A percentile compares a stretch with the other conserved stretches of the same genome.
Conservation (phyloP, 1,140 invertebrate species). For the Drosophila ananassae region DNA sequence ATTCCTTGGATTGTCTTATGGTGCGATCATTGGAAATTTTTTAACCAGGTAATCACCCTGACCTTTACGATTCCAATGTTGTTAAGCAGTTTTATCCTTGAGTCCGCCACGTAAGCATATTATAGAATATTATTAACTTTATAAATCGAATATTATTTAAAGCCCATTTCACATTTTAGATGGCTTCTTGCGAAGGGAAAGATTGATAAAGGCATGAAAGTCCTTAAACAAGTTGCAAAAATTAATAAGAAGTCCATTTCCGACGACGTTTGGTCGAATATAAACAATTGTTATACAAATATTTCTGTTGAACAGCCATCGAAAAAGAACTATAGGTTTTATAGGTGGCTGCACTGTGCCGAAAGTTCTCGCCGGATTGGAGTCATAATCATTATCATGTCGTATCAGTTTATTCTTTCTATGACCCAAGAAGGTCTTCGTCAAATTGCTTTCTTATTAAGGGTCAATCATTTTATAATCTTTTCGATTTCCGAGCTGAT, state of each 20-base stretch:
- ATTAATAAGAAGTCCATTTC: constrained; percentile 90
- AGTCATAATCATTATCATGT: constrained; percentile 90
- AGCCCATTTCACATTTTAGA: constrained; percentile 75
- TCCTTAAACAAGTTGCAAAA: constrained; percentile 91
- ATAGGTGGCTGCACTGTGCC: constrained; percentile 91
- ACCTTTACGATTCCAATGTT: constrained; percentile 88
- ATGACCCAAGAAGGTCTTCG: constrained; percentile 94
- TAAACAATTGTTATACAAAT: constrained; percentile 83
- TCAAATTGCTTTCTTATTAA: constrained; percentile 89
- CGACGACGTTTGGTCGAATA: constrained; percentile 88
- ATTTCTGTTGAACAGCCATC: constrained; percentile 86
- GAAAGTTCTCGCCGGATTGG: constrained; percentile 88
- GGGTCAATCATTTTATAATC: constrained; percentile 91
- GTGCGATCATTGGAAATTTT: constrained; percentile 89
- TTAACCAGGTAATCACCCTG: constrained; percentile 88
- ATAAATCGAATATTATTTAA: no score
- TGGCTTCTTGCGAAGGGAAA: constrained; percentile 93
- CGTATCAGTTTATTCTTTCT: constrained; percentile 92
- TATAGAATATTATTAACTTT: no score
- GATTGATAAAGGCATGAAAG: constrained; percentile 89
- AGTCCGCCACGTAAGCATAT: constrained; percentile 88
- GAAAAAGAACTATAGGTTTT: constrained; percentile 84
- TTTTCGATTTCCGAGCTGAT: constrained; percentile 92
- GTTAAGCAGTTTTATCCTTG: constrained; percentile 90
- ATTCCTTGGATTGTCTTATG: constrained; percentile 92